A percentile compares a stretch with the other conserved stretches of the same genome.
Evolutionary conservation across 2,888 invertebrate species (phyloP).

Genomic region (Tinea pellionella): DNA sequence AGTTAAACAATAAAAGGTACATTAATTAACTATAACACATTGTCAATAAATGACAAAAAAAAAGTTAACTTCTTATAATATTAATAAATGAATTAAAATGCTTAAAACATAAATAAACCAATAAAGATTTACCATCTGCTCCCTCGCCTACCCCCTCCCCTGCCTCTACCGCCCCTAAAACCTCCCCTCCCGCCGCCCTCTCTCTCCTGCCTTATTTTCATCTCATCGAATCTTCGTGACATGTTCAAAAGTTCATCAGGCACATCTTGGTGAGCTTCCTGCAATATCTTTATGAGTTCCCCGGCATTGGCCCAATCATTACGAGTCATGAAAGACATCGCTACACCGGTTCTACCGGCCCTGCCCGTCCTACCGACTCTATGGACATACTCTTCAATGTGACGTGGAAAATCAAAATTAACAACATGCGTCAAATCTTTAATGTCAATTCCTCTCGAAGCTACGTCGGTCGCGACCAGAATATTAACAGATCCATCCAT

Average conservation of each 20-base stretch:
- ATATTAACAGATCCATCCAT: constrained; percentile 82
- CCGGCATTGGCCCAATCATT: constrained; percentile 85
- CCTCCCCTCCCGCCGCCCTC: constrained; percentile 57
- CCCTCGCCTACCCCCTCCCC: constrained; percentile 23
- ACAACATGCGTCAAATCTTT: constrained; percentile 90
- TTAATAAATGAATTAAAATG: constrained; percentile 20
- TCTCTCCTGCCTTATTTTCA: constrained; percentile 72
- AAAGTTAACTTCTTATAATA: constrained; percentile 16
- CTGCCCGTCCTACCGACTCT: constrained; percentile 96
- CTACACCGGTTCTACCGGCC: constrained; percentile 86
- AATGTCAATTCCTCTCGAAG: constrained; percentile 93
- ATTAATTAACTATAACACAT: too few species aligned
- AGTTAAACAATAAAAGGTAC: too few species aligned
- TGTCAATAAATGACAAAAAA: too few species aligned
- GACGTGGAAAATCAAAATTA: constrained; percentile 93
- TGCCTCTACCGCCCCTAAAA: constrained; percentile 28
- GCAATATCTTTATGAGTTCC: constrained; percentile 85
- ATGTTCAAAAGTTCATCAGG: constrained; percentile 80
- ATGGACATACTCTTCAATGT: constrained; percentile 96
- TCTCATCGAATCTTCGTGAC: constrained; percentile 78
- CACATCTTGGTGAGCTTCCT: constrained; percentile 87
- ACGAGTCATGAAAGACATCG: constrained; percentile 84
- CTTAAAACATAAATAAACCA: constrained; percentile 16
- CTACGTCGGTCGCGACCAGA: constrained; percentile 94
- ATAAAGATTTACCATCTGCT: constrained; percentile 33